A percentile compares a stretch with the other conserved stretches of the same genome.
phyloP scores from a whole-genome alignment of 2,797 vertebrate genomes.

The Meriones psammophilus region DNA sequence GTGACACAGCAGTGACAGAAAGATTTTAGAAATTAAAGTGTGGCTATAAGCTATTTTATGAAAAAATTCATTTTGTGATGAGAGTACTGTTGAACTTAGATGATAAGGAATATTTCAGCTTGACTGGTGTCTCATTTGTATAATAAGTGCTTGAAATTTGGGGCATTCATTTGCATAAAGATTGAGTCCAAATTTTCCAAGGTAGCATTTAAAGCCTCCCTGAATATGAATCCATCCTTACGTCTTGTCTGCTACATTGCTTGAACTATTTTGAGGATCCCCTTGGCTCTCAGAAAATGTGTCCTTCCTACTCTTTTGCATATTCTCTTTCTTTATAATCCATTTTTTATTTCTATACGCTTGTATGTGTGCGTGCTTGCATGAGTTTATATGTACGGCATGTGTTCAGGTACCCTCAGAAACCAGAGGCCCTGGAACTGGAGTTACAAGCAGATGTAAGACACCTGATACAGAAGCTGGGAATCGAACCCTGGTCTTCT shows the following conservation, averaged over 20 bases:
- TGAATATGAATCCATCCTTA: background rate
- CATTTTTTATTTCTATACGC: background rate
- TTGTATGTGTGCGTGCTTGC: background rate
- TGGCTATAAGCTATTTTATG: slow-evolving; percentile 45
- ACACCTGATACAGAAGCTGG: background rate
- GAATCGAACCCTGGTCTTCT: background rate
- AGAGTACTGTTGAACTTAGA: slow-evolving; percentile 43
- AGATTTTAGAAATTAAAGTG: slow-evolving; percentile 39
- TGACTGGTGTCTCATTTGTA: slow-evolving; percentile 61
- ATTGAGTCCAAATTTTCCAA: slow-evolving; percentile 38
- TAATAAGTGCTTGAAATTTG: slow-evolving; percentile 57
- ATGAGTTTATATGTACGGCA: background rate
- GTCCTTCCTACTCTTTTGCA: background rate
- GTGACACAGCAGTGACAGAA: background rate
- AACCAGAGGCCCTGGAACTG: background rate
- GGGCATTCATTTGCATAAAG: slow-evolving; percentile 63
- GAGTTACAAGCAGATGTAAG: background rate
- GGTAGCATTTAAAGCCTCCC: background rate
- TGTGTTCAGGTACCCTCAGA: background rate
- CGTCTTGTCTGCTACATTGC: background rate
- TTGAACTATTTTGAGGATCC: background rate
- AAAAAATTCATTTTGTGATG: slow-evolving; percentile 62
- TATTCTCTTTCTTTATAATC: background rate
- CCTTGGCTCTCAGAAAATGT: background rate
- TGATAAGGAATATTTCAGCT: slow-evolving; percentile 53